These are phyloP conservation scores for Montipora sp. DNA, from an alignment of 64 coral and sea anemone species.

Conservation along the genomic window DNA sequence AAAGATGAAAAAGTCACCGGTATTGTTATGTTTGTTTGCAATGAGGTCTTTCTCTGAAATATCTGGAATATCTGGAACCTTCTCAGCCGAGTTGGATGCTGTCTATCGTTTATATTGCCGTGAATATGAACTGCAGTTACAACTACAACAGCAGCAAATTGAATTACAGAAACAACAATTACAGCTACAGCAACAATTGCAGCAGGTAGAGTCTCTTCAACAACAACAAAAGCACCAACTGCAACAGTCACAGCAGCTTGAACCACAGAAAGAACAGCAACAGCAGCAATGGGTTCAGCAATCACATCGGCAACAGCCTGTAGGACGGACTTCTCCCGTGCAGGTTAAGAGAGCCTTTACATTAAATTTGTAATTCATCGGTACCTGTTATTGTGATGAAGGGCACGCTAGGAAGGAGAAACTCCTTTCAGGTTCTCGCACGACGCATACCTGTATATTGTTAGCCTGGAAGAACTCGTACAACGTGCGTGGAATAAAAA, in stretches of 20 bases:
- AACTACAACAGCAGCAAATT: conserved; percentile 88
- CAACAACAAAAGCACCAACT: conserved; percentile 42
- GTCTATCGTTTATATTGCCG: conserved; percentile 83
- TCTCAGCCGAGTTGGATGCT: conserved; percentile 82
- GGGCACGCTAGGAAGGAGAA: too few relatives aligned
- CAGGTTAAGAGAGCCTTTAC: neutral
- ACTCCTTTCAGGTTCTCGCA: too few relatives aligned
- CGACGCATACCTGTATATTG: too few relatives aligned
- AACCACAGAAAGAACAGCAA: neutral
- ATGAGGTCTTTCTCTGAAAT: conserved; percentile 36
- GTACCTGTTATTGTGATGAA: too few relatives aligned
- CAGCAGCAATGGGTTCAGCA: neutral
- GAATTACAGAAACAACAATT: conserved; percentile 93
- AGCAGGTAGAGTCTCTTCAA: conserved; percentile 85
- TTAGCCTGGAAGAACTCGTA: too few relatives aligned
- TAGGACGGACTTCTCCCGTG: neutral
- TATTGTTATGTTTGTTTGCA: neutral
- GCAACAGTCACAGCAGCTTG: neutral
- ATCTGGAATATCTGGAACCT: conserved; percentile 46
- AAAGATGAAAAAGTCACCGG: too few relatives aligned
- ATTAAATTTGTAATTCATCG: too few relatives aligned
- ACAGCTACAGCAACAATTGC: conserved; percentile 90
- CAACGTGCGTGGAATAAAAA: too few relatives aligned
- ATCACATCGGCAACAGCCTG: neutral
- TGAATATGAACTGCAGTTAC: conserved; percentile 90